Evolutionary conservation across 2,797 vertebrate species (phyloP), one percentile per base, ranked within the genome.

Genomic region (Remorina albescens): DNA sequence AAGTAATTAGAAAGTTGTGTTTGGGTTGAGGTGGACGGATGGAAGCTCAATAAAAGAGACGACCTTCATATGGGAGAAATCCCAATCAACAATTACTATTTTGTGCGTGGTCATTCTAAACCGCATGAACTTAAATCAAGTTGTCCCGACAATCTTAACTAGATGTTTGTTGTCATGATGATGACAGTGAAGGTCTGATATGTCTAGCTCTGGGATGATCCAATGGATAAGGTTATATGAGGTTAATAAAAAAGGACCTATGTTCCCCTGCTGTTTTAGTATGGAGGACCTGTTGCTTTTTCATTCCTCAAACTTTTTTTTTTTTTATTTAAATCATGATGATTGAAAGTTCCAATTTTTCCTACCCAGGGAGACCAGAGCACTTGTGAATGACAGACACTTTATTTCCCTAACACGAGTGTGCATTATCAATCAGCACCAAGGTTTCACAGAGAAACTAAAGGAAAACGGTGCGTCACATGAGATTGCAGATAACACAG

Each of bases 391-490:
- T 10, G 21, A 21, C 21, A 21, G 41, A 30, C 10, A 50, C n/a
- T 70, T 39, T 15, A 47, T 62, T 56, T 54, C 36, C 0, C 23
- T 25, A 5, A 19, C 3, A 7, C 16, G 10, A 42, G 21, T 9
- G 36, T 32, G 26, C 50, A 50, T 67, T n/a, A 10, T 8, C 23
- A 66, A 46, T 67, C 25, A 54, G 28, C n/a, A 53, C 36, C 12
- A 28, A 8, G 25, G 21, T 10, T 56, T 61, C 34, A 61, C 25
- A 54, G 2, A 46, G 59, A 66, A 37, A 2, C 1, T 21, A 19
- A 30, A n/a, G 13, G 8, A 2, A 53, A 66, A 57, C 6, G 3
- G 21, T 56, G 5, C 30, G 34, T 34, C 8, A 18, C 53, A 55
- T 44, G 19, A 32, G 21, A 54, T 41, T 54, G 28, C 0, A 36